These are phyloP conservation scores for Raillietiella orientalis DNA, from an alignment of 2,888 invertebrate genomes.

Conservation along the genomic window DNA sequence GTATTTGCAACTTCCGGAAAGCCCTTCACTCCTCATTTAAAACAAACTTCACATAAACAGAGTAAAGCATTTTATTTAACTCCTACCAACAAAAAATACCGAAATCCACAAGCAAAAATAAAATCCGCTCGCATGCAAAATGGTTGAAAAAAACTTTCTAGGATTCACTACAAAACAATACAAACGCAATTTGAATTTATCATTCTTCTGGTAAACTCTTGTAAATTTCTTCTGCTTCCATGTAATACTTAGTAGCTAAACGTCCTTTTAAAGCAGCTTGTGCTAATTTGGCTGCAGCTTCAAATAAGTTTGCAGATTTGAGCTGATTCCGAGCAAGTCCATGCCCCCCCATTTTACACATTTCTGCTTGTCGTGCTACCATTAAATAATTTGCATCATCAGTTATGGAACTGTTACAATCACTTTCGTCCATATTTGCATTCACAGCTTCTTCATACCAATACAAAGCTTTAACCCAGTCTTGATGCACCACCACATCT, in stretches of 20 bases:
- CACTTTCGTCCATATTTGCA: constrained; percentile 11
- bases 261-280: constrained; percentile 20
- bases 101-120: too few species aligned
- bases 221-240: constrained; percentile 16
- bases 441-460: constrained; percentile 14
- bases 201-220: constrained; percentile 9
- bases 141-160: too few species aligned
- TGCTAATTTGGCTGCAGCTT: constrained; percentile 19
- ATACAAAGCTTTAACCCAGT: constrained; percentile 13
- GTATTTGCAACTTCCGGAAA: too few species aligned
- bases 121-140: too few species aligned
- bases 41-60: too few species aligned
- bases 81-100: too few species aligned
- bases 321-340: constrained; percentile 14
- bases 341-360: constrained; percentile 15
- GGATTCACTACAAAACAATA: too few species aligned
- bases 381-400: constrained; percentile 15
- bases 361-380: constrained; percentile 16
- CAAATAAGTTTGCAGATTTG: constrained; percentile 17
- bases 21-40: too few species aligned
- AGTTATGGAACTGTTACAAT: constrained; percentile 11
- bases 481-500: constrained; percentile 5
- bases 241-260: constrained; percentile 18
- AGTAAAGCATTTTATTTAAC: too few species aligned
- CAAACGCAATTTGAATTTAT: too few species aligned